Evolutionary conservation across 2,113 vertebrate genomes (phyloP).

Genomic region (Synodontis membranacea): DNA sequence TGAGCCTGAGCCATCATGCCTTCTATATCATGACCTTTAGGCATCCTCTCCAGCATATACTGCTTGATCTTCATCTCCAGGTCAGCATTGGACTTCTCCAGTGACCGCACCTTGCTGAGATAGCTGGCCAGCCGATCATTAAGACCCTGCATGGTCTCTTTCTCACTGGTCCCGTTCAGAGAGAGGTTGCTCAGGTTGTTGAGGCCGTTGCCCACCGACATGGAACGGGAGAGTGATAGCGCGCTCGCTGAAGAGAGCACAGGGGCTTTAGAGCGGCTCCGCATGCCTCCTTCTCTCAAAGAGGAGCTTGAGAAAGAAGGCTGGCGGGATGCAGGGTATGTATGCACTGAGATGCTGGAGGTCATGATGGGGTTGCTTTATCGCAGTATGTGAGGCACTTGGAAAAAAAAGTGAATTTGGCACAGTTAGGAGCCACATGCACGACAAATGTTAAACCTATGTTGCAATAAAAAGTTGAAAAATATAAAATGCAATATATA

Average conservation of each 20-base stretch:
- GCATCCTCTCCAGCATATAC: conserved; percentile 72
- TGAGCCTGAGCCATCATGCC: conserved; percentile 76
- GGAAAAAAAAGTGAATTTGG: not conserved
- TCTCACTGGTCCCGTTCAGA: conserved; percentile 73
- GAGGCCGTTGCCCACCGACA: conserved; percentile 73
- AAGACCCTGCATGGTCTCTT: conserved; percentile 89
- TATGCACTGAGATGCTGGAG: conserved; percentile 65
- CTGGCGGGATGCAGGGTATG: conserved; percentile 60
- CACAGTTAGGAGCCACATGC: not conserved
- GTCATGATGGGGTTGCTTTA: conserved; percentile 60
- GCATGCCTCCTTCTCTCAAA: conserved; percentile 63
- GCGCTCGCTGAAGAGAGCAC: conserved; percentile 51
- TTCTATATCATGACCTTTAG: conserved; percentile 75
- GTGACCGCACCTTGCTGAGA: conserved; percentile 75
- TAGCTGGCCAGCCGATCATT: conserved; percentile 83
- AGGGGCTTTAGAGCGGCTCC: conserved; percentile 62
- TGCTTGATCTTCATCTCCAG: conserved; percentile 82
- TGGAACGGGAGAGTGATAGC: conserved; percentile 65
- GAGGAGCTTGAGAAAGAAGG: conserved; percentile 72
- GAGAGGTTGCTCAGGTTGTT: conserved; percentile 65
- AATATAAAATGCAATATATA: not conserved
- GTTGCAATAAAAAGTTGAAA: not conserved
- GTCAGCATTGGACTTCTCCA: conserved; percentile 78
- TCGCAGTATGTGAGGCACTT: not conserved
- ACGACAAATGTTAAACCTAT: not conserved